phyloP scores from a whole-genome alignment of 2,797 vertebrate species.

The Diplodus sargus region DNA sequence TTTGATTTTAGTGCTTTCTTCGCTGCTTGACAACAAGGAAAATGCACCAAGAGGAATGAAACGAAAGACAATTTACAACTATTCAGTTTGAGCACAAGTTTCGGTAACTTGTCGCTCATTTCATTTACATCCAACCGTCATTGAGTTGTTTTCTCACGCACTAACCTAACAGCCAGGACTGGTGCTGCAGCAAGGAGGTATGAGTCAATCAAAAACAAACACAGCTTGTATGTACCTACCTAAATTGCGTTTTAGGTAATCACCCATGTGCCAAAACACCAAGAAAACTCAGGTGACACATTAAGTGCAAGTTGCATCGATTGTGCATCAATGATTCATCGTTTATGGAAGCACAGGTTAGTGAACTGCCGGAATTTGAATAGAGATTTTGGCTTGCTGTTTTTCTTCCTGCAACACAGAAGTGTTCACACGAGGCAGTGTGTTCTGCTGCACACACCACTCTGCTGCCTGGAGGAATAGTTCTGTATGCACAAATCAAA shows the following conservation, averaged over 20 bases:
- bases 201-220: background rate
- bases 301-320: too few relatives aligned
- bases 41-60: background rate
- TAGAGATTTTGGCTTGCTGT: background rate
- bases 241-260: background rate
- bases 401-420: background rate
- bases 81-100: accelerated
- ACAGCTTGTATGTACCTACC: background rate
- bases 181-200: background rate
- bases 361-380: background rate
- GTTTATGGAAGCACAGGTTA: background rate
- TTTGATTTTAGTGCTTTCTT: accelerated
- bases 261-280: background rate
- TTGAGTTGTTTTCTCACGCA: background rate
- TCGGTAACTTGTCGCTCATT: background rate
- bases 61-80: accelerated
- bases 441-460: constrained; percentile 4
- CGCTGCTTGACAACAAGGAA: background rate
- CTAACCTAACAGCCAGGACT: background rate
- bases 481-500: background rate
- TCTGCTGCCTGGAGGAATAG: background rate
- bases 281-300: background rate
- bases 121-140: background rate
- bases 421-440: background rate
- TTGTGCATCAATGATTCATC: background rate